Evolutionary conservation across 2,888 invertebrate species (phyloP).

Genomic region (Orchestes rusci): DNA sequence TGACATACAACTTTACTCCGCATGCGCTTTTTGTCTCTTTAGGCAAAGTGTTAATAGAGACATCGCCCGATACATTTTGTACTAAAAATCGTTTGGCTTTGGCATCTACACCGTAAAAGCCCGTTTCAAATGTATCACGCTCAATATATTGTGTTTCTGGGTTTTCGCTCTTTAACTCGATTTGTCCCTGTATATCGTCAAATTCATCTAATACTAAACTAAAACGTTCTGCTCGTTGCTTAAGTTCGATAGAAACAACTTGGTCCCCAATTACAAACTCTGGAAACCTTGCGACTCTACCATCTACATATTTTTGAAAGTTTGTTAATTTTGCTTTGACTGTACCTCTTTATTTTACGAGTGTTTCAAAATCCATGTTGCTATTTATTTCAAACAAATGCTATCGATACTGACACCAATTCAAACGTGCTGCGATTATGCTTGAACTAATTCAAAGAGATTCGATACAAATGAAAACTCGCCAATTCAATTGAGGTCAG

Average conservation of each 20-base stretch:
- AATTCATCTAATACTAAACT: not conserved
- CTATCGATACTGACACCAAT: not conserved
- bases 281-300: not conserved
- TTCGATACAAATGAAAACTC: no score
- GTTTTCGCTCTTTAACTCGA: not conserved
- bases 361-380: not conserved
- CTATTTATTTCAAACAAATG: not conserved
- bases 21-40: not conserved
- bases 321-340: conserved; percentile 1
- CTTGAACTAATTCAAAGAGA: not conserved
- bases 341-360: not conserved
- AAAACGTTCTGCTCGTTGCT: not conserved
- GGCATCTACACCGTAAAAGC: not conserved
- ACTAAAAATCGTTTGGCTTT: conserved; percentile 1
- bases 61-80: not conserved
- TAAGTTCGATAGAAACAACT: not conserved
- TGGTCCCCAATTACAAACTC: not conserved
- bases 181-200: not conserved
- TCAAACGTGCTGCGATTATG: not conserved
- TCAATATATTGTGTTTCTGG: not conserved
- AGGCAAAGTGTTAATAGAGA: not conserved
- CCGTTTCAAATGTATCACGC: not conserved
- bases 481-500: no score
- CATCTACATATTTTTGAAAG: not conserved
- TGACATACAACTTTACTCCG: not conserved